Conservation (phyloP, 2,888 invertebrate species). For the Acleris cristana region DNA sequence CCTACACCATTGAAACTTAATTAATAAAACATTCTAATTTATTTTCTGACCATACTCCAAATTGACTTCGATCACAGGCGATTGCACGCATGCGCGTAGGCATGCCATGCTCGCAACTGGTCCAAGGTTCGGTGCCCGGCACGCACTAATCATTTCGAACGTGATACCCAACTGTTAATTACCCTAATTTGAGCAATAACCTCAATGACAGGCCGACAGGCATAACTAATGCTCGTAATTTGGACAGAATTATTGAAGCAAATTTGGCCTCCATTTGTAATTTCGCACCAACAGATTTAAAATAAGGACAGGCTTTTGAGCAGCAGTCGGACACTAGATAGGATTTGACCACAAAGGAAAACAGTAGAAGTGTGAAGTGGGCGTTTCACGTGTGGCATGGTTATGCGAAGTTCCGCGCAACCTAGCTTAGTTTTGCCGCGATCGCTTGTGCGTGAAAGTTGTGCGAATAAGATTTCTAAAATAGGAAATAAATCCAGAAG, state of each 20-base stretch:
- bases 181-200: conserved; percentile 23
- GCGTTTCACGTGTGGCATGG: too few species aligned
- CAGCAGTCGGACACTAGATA: too few species aligned
- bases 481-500: too few species aligned
- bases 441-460: too few species aligned
- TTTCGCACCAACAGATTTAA: background rate
- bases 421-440: too few species aligned
- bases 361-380: too few species aligned
- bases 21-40: background rate
- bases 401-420: too few species aligned
- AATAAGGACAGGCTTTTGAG: background rate
- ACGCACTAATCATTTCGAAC: conserved; percentile 44
- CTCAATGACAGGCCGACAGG: conserved; percentile 17
- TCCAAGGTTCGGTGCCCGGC: conserved; percentile 54
- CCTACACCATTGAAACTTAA: too few species aligned
- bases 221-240: background rate
- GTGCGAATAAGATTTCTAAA: too few species aligned
- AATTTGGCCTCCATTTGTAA: background rate
- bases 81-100: conserved; percentile 43
- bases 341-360: too few species aligned
- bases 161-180: conserved; percentile 39
- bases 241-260: background rate
- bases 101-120: conserved; percentile 46
- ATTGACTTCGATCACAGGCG: conserved; percentile 41
- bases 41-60: conserved; percentile 39